These are phyloP conservation scores for Euclidia mi DNA, from an alignment of 2,888 invertebrate species.

Conservation along the genomic window DNA sequence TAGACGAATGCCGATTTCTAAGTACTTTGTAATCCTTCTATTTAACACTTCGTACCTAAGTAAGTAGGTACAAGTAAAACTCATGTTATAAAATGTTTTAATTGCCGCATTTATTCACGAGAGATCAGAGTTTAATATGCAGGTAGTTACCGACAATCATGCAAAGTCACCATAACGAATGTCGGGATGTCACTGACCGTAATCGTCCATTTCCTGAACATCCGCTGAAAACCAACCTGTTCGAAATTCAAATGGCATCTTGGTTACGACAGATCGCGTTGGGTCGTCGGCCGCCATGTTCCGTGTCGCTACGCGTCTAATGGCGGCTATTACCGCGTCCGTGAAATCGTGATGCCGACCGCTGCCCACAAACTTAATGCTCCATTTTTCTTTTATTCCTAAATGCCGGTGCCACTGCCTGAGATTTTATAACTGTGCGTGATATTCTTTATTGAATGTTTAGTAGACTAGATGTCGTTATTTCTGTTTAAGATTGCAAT, in stretches of 20 bases:
- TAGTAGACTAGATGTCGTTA: too few relatives aligned
- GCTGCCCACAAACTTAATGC: constrained; percentile 77
- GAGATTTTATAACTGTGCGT: too few relatives aligned
- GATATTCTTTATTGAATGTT: too few relatives aligned
- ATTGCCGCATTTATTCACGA: too few relatives aligned
- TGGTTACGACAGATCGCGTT: constrained; percentile 54
- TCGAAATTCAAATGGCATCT: constrained; percentile 47
- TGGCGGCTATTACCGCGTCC: constrained; percentile 78
- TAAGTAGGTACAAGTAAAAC: too few relatives aligned
- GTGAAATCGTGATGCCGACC: constrained; percentile 83
- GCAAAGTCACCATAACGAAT: constrained; percentile 10
- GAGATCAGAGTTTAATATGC: too few relatives aligned
- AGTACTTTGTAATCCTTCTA: too few relatives aligned
- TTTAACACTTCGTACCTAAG: too few relatives aligned
- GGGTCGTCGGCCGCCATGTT: constrained; percentile 80
- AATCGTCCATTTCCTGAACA: constrained; percentile 43
- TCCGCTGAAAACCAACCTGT: constrained; percentile 49
- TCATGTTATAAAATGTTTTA: too few relatives aligned
- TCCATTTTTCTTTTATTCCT: constrained; percentile 74
- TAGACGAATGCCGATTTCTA: too few relatives aligned
- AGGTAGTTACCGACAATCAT: not conserved
- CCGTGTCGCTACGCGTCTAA: constrained; percentile 78
- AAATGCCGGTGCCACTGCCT: constrained; percentile 30
- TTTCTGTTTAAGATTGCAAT: too few relatives aligned
- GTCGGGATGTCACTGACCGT: constrained; percentile 42